A percentile compares a stretch with the other conserved stretches of the same genome.
phyloP scores from a whole-genome alignment of 2,797 vertebrate species.

The Graptemys geographica region DNA sequence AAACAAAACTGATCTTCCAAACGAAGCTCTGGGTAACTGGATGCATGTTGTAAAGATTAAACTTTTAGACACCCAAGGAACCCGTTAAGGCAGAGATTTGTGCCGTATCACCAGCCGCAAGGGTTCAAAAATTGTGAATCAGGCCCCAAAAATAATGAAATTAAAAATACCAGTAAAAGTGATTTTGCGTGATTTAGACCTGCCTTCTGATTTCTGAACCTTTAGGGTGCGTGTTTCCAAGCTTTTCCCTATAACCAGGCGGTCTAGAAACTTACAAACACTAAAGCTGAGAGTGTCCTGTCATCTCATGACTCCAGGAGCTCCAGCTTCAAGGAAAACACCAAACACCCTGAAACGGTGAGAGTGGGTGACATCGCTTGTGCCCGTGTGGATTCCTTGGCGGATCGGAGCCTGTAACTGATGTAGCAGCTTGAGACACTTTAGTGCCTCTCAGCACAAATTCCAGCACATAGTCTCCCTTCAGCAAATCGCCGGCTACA shows the following conservation, averaged over 20 bases:
- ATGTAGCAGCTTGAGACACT: not conserved
- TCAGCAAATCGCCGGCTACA: fast-evolving
- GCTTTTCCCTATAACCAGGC: fast-evolving
- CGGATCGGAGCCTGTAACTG: fast-evolving
- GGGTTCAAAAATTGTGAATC: fast-evolving
- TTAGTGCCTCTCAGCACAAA: fast-evolving
- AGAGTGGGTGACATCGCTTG: not conserved
- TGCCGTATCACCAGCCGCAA: not conserved
- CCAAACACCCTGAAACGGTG: not conserved
- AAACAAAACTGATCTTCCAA: not conserved
- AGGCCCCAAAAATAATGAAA: not conserved
- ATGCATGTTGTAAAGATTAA: not conserved
- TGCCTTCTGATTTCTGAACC: not conserved
- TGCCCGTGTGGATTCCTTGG: not conserved
- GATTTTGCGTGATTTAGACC: not conserved
- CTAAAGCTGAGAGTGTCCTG: fast-evolving
- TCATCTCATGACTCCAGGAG: fast-evolving
- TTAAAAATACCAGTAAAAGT: not conserved
- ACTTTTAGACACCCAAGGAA: fast-evolving
- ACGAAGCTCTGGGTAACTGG: not conserved
- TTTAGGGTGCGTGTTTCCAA: fast-evolving
- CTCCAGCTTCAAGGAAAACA: fast-evolving
- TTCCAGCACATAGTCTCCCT: fast-evolving
- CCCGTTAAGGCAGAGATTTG: not conserved
- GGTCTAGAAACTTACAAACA: fast-evolving